Percentiles rank a stretch among this genome's conserved stretches.
Evolutionary conservation across 2,113 vertebrate genomes (phyloP).

Genomic region (Eleginops maclovinus): DNA sequence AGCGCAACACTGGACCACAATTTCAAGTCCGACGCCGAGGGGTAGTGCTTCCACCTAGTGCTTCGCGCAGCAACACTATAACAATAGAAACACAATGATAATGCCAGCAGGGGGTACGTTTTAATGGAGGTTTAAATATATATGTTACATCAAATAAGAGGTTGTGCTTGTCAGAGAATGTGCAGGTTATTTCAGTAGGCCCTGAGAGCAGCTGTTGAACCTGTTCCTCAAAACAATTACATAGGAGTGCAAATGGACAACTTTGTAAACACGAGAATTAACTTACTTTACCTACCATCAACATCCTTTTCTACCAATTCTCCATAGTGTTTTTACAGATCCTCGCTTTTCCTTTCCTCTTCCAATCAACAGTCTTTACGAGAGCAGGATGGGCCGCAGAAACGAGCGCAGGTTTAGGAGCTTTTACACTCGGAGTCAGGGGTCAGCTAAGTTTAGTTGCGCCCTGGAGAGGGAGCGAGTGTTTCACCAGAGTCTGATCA

Average conservation of each 20-base stretch:
- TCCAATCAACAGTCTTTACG: slow-evolving; percentile 38
- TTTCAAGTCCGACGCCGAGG: too few species aligned
- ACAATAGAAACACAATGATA: too few species aligned
- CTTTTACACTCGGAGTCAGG: slow-evolving; percentile 39
- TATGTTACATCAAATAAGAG: not conserved
- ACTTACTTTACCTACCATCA: slow-evolving; percentile 31
- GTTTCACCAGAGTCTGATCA: slow-evolving; percentile 49
- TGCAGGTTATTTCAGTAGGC: not conserved
- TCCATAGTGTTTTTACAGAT: slow-evolving; percentile 24
- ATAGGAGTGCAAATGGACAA: not conserved
- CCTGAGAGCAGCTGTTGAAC: not conserved
- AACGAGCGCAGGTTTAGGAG: slow-evolving; percentile 12
- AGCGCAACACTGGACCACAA: too few species aligned
- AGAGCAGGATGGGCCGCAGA: slow-evolving; percentile 12
- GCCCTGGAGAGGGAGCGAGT: slow-evolving; percentile 51
- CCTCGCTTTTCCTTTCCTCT: slow-evolving; percentile 20
- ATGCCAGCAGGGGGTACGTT: too few species aligned
- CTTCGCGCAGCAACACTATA: too few species aligned
- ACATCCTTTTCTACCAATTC: slow-evolving; percentile 11
- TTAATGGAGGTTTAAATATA: too few species aligned
- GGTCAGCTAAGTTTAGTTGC: slow-evolving; percentile 57
- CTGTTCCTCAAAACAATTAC: slow-evolving; percentile 8
- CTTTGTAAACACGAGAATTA: slow-evolving; percentile 24
- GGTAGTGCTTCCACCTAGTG: too few species aligned
- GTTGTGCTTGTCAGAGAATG: not conserved